Conservation (phyloP, 1,140 invertebrate genomes). For the Drosophila auraria region DNA sequence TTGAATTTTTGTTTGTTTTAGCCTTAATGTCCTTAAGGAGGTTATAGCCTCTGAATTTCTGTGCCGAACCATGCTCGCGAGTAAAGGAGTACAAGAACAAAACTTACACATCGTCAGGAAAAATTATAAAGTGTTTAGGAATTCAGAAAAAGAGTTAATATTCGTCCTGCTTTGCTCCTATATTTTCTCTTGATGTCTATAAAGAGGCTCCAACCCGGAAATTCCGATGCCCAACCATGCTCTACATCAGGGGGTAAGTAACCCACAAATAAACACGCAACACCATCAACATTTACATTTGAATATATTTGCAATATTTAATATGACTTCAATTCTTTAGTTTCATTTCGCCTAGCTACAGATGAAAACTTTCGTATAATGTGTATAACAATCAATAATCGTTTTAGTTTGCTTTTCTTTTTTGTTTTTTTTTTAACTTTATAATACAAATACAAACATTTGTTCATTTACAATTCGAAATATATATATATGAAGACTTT, state of each 20-base stretch:
- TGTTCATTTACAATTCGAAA: constrained; percentile 63
- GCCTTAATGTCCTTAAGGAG: too few relatives aligned
- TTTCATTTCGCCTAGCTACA: constrained; percentile 71
- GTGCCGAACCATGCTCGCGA: too few relatives aligned
- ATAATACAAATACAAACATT: constrained; percentile 64
- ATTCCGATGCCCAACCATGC: neutral
- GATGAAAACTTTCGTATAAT: constrained; percentile 74
- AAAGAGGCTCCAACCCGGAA: neutral
- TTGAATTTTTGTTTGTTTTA: too few relatives aligned
- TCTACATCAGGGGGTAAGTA: neutral
- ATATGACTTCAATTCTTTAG: constrained; percentile 66
- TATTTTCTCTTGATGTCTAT: too few relatives aligned
- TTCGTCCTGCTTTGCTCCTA: too few relatives aligned
- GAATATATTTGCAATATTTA: constrained; percentile 62
- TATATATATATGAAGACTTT: constrained; percentile 62
- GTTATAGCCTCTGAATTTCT: too few relatives aligned
- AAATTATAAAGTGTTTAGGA: too few relatives aligned
- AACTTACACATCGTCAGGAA: neutral
- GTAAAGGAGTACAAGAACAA: neutral
- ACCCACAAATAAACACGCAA: neutral
- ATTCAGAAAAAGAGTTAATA: too few relatives aligned
- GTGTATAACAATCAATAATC: constrained; percentile 66
- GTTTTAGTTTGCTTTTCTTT: constrained; percentile 26
- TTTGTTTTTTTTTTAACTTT: constrained; percentile 28
- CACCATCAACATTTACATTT: constrained; percentile 33